phyloP scores from a whole-genome alignment of 1,140 invertebrate species.

The Zaprionus kolodkinae region DNA sequence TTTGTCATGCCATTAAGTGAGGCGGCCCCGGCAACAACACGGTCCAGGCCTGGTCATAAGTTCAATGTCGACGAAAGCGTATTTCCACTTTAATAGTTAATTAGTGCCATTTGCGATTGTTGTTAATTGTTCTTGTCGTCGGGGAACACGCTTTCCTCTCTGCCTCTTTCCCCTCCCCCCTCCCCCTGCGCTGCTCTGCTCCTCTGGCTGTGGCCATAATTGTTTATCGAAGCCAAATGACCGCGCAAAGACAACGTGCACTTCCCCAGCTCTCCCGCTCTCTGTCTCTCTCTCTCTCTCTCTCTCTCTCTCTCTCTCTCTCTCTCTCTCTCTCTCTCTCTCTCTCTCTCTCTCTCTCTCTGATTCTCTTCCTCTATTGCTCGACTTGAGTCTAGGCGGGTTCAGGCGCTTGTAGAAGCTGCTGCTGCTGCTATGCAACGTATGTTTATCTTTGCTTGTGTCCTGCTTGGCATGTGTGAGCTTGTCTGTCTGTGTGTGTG shows the following conservation, averaged over 20 bases:
- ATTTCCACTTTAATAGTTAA: conserved; percentile 67
- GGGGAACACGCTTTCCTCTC: conserved; percentile 37
- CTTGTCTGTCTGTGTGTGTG: not conserved
- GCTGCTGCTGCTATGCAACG: conserved; percentile 35
- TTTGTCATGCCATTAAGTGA: conserved; percentile 19
- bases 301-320: not conserved
- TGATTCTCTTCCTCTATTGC: too few species aligned
- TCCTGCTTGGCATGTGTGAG: not conserved
- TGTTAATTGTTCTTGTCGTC: conserved; percentile 74
- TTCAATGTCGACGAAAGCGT: conserved; percentile 28
- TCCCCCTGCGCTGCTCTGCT: conserved; percentile 24
- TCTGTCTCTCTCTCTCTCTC: not conserved
- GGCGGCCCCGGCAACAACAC: not conserved
- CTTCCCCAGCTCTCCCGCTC: too few species aligned
- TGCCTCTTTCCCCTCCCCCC: conserved; percentile 18
- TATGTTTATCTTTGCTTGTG: conserved; percentile 17
- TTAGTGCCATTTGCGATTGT: conserved; percentile 70
- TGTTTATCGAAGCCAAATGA: conserved; percentile 74
- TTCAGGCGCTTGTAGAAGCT: not conserved
- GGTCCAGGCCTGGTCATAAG: conserved; percentile 10
- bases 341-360: not conserved
- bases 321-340: not conserved
- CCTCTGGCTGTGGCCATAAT: conserved; percentile 56
- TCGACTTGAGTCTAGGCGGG: not conserved
- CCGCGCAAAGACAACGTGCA: conserved; percentile 55